A percentile compares a stretch with the other conserved stretches of the same genome.
phyloP scores from a whole-genome alignment of 2,797 vertebrate genomes.

The Tauraco hartlaubi region DNA sequence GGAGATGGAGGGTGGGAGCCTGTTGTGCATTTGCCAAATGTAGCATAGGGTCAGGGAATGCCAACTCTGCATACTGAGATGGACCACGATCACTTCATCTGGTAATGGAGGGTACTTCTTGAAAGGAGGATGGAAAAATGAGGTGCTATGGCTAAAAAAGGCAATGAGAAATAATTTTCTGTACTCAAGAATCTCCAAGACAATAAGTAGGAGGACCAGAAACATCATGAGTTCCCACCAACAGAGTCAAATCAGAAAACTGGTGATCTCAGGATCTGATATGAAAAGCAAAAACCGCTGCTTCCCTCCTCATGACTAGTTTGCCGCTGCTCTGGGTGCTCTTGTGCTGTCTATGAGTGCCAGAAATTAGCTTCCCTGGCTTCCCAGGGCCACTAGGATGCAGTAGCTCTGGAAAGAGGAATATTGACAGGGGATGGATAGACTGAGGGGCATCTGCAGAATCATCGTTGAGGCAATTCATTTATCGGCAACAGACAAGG shows the following conservation, averaged over 20 bases:
- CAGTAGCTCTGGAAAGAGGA: neutral
- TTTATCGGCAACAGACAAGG: neutral
- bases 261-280: neutral
- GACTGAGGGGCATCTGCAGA: neutral
- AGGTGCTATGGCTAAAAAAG: neutral
- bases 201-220: neutral
- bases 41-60: neutral
- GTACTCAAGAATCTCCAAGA: neutral
- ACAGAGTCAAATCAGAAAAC: neutral
- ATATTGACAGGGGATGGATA: neutral
- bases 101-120: neutral
- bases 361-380: neutral
- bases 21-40: neutral
- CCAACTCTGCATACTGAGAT: neutral
- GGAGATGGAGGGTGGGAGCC: neutral
- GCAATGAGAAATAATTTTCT: neutral
- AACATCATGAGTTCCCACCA: neutral
- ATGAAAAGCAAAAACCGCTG: neutral
- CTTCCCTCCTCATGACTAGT: neutral
- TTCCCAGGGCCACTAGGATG: neutral
- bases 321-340: neutral
- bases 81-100: neutral
- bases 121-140: neutral
- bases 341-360: neutral
- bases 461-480: rapidly evolving